A percentile compares a stretch with the other conserved stretches of the same genome.
These are phyloP conservation scores for Hoplodrina ambigua DNA, from an alignment of 2,888 invertebrate species.

Conservation along the genomic window DNA sequence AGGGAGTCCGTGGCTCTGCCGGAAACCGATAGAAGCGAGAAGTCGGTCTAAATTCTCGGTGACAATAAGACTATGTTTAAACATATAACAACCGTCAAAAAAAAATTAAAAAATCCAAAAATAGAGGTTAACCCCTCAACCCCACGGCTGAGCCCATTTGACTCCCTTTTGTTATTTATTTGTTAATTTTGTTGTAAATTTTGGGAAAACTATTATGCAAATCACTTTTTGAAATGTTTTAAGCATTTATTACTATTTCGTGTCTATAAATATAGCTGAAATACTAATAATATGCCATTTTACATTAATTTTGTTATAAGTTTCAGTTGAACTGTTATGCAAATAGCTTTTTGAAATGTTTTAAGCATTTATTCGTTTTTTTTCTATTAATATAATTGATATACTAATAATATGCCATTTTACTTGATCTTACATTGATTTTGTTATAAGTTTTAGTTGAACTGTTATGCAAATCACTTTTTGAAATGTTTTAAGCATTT, in stretches of 20 bases:
- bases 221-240: neutral
- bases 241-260: neutral
- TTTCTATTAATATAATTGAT: neutral
- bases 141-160: neutral
- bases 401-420: neutral
- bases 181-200: neutral
- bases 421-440: no score
- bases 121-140: no score
- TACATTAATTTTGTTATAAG: no score
- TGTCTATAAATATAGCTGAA: neutral
- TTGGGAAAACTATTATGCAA: neutral
- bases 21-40: conserved; percentile 3
- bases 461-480: no score
- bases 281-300: neutral
- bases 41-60: neutral
- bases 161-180: neutral
- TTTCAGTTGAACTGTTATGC: no score
- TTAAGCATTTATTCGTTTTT: neutral
- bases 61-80: no score
- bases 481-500: neutral
- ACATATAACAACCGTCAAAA: no score
- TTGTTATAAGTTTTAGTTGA: no score
- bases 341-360: neutral
- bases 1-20: conserved; percentile 12
- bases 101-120: no score